Percentiles rank a stretch among this genome's conserved stretches.
These are phyloP conservation scores for Euplagia quadripunctaria DNA, from an alignment of 2,888 invertebrate genomes.

Conservation along the genomic window DNA sequence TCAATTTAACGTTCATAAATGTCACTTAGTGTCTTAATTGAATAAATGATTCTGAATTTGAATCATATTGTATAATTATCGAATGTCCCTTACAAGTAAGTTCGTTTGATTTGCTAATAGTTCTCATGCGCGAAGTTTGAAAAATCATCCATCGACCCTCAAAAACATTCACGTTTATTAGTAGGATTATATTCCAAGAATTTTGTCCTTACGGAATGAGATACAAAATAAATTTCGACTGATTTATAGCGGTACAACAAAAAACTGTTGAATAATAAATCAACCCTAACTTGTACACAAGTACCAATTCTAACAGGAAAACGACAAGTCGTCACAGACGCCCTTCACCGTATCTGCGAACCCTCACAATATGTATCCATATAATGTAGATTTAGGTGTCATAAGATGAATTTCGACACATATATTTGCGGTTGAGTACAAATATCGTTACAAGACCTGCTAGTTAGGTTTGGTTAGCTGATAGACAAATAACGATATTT, in stretches of 20 bases:
- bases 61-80: too few species aligned
- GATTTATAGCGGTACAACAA: not conserved
- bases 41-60: too few species aligned
- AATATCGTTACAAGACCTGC: not conserved
- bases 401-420: not conserved
- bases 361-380: not conserved
- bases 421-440: too few species aligned
- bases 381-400: not conserved
- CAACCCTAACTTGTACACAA: not conserved
- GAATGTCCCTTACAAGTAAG: too few species aligned
- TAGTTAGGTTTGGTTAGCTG: not conserved
- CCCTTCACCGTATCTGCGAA: not conserved
- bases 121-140: too few species aligned
- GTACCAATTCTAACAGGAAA: conserved; percentile 1
- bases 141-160: too few species aligned
- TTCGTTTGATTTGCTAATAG: too few species aligned
- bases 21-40: too few species aligned
- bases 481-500: not conserved
- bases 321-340: not conserved
- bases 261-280: conserved; percentile 9
- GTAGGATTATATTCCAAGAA: too few species aligned
- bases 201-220: not conserved
- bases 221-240: not conserved
- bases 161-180: too few species aligned
- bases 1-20: too few species aligned